These are phyloP conservation scores for Macrostomum lignano DNA, from an alignment of 1,140 invertebrate genomes.

Conservation along the genomic window DNA sequence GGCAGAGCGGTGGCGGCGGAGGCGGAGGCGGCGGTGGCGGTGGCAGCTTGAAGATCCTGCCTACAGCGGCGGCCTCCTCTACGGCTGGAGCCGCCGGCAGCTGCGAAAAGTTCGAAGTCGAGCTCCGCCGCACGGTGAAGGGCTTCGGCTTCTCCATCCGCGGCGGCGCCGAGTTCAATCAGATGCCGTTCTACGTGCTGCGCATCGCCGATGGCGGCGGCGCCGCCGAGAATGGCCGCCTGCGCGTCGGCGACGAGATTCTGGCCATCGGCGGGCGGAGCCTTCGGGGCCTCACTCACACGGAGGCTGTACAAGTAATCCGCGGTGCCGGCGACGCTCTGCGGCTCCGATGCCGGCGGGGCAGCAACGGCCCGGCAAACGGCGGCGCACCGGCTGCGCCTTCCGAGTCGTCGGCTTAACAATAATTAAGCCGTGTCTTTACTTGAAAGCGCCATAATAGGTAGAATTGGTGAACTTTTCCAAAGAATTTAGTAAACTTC, in stretches of 20 bases:
- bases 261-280: constrained; percentile 48
- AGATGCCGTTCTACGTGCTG: constrained; percentile 52
- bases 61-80: too few relatives aligned
- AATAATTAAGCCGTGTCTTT: too few relatives aligned
- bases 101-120: constrained; percentile 42
- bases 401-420: too few relatives aligned
- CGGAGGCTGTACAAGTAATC: constrained; percentile 49
- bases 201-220: constrained; percentile 50
- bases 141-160: constrained; percentile 58
- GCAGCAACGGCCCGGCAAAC: too few relatives aligned
- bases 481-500: too few relatives aligned
- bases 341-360: constrained; percentile 32
- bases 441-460: too few relatives aligned
- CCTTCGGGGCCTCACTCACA: constrained; percentile 49
- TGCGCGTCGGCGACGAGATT: constrained; percentile 48
- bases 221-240: constrained; percentile 40
- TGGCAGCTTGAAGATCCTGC: too few relatives aligned
- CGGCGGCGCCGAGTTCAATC: constrained; percentile 49
- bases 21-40: too few relatives aligned
- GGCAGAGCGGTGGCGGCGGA: too few relatives aligned
- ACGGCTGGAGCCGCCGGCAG: too few relatives aligned
- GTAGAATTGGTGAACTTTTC: too few relatives aligned
- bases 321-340: constrained; percentile 39
- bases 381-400: too few relatives aligned
- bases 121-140: constrained; percentile 39